Evolutionary conservation across 2,888 invertebrate species (phyloP).

Genomic region (Amphipoea lucens): DNA sequence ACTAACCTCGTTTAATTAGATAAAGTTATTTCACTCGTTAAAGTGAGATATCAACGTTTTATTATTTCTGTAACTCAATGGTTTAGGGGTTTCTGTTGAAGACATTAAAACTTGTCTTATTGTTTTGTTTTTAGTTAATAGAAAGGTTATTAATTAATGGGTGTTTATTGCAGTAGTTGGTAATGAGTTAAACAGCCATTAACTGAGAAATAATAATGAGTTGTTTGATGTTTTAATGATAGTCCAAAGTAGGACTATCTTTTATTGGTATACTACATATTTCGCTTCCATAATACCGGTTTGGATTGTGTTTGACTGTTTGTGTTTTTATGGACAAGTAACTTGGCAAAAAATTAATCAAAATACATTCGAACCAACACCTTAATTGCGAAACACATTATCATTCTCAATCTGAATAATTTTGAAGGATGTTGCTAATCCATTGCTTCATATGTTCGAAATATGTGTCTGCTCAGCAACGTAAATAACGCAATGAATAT

Average conservation of each 20-base stretch:
- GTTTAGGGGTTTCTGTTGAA: constrained; percentile 14
- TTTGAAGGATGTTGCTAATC: too few species aligned
- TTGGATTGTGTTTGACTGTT: background rate
- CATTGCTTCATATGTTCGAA: too few species aligned
- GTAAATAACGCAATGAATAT: too few species aligned
- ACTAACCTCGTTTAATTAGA: constrained; percentile 74
- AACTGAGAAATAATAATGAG: background rate
- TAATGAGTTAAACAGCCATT: constrained; percentile 7
- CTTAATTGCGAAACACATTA: too few species aligned
- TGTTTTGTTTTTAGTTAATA: constrained; percentile 14
- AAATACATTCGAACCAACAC: background rate
- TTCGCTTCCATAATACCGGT: background rate
- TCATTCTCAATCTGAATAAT: too few species aligned
- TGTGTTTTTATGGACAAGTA: background rate
- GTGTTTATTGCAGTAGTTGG: constrained; percentile 1
- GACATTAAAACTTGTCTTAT: constrained; percentile 5
- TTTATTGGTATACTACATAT: background rate
- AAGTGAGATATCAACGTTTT: constrained; percentile 57
- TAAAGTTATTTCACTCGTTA: constrained; percentile 70
- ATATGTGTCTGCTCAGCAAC: too few species aligned
- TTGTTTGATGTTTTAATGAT: background rate
- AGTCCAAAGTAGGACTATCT: too few species aligned
- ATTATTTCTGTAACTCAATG: constrained; percentile 33
- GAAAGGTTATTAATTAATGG: constrained; percentile 10
- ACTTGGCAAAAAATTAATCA: background rate